phyloP scores from a whole-genome alignment of 2,113 vertebrate genomes.

The Antigone vipio region DNA sequence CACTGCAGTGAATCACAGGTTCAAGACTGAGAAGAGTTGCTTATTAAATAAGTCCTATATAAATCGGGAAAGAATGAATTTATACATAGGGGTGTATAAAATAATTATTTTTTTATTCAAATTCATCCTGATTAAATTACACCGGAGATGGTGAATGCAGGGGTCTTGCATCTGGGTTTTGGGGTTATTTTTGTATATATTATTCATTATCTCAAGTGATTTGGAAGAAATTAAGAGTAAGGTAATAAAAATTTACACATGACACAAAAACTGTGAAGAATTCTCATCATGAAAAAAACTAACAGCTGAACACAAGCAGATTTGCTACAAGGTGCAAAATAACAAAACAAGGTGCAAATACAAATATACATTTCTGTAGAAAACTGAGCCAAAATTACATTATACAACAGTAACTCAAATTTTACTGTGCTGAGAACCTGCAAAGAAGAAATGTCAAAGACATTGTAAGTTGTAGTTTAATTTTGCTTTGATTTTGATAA shows the following conservation, averaged over 20 bases:
- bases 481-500: neutral
- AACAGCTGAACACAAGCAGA: neutral
- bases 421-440: neutral
- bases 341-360: neutral
- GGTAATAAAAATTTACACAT: neutral
- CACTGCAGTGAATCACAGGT: neutral
- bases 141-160: neutral
- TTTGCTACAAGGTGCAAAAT: neutral
- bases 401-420: neutral
- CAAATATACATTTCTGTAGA: neutral
- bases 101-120: neutral
- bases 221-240: neutral
- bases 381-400: neutral
- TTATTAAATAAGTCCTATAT: neutral
- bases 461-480: neutral
- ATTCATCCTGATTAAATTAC: neutral
- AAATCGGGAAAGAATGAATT: neutral
- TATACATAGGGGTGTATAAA: neutral
- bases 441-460: neutral
- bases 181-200: neutral
- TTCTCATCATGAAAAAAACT: neutral
- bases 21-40: neutral
- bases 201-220: neutral
- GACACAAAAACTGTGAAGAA: neutral
- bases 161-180: fast-evolving